These are phyloP conservation scores for Papilio dardanus DNA, from an alignment of 1,140 invertebrate species.

Conservation along the genomic window DNA sequence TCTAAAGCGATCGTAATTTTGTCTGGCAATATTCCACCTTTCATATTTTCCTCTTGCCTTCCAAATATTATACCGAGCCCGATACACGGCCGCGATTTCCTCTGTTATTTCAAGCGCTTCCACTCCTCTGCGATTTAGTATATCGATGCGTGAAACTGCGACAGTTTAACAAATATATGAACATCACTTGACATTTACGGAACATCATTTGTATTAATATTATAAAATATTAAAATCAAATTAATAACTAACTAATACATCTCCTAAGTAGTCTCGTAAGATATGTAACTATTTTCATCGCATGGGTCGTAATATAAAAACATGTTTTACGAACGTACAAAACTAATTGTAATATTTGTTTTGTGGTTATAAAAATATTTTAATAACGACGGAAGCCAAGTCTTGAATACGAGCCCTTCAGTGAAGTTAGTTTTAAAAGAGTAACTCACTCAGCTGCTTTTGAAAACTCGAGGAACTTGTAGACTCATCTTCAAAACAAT, in stretches of 20 bases:
- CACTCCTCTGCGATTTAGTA: conserved; percentile 64
- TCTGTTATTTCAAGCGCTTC: conserved; percentile 74
- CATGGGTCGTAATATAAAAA: too few species aligned
- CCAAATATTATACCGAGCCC: conserved; percentile 68
- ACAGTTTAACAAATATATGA: conserved; percentile 56
- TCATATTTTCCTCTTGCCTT: conserved; percentile 79
- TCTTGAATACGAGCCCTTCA: background rate
- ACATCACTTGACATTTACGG: conserved; percentile 11
- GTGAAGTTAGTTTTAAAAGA: background rate
- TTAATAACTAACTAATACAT: too few species aligned
- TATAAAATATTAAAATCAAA: too few species aligned
- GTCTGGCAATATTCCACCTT: conserved; percentile 78
- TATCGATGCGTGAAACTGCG: conserved; percentile 65
- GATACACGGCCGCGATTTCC: conserved; percentile 73
- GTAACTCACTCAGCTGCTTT: background rate
- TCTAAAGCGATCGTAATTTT: conserved; percentile 81
- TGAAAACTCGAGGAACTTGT: background rate
- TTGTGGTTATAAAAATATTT: background rate
- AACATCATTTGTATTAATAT: background rate
- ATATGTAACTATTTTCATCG: too few species aligned
- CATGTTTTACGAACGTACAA: too few species aligned
- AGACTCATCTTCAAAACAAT: background rate
- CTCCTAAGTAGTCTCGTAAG: too few species aligned
- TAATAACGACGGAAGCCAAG: background rate
- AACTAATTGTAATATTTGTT: background rate